Percentiles rank a stretch among this genome's conserved stretches.
Evolutionary conservation across 2,113 vertebrate genomes (phyloP).

Genomic region (Platysternon megacephalum): DNA sequence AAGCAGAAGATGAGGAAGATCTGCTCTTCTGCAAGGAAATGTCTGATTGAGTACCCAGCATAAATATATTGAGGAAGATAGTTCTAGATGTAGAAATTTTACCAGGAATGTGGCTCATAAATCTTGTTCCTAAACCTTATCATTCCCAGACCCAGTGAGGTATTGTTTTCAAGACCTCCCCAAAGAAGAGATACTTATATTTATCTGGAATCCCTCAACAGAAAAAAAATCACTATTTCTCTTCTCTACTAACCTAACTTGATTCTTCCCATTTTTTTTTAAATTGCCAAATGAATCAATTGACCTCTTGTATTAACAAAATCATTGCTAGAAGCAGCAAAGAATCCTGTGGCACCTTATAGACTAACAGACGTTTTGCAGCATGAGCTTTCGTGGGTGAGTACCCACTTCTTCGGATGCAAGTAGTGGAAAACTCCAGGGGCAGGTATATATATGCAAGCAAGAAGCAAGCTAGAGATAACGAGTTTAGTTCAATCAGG

Average conservation of each 20-base stretch:
- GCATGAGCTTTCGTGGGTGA: no score
- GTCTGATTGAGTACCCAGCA: neutral
- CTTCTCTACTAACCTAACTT: neutral
- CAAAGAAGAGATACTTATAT: neutral
- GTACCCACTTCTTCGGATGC: no score
- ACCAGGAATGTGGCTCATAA: neutral
- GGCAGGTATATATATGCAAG: no score
- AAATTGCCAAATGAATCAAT: neutral
- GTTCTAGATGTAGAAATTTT: neutral
- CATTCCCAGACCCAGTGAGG: neutral
- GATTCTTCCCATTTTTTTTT: neutral
- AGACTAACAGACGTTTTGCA: no score
- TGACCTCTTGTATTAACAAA: neutral
- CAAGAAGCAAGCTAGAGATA: no score
- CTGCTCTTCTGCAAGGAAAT: neutral
- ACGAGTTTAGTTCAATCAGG: no score
- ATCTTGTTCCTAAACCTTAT: neutral
- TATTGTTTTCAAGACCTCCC: neutral
- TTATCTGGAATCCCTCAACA: neutral
- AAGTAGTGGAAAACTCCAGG: no score
- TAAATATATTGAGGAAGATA: neutral
- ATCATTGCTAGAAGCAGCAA: no score
- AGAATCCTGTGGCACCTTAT: no score
- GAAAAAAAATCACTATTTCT: neutral
- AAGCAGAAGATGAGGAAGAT: neutral